Percentiles rank a stretch among this genome's conserved stretches.
These are phyloP conservation scores for Falco peregrinus DNA, from an alignment of 2,797 vertebrate genomes.

Conservation along the genomic window DNA sequence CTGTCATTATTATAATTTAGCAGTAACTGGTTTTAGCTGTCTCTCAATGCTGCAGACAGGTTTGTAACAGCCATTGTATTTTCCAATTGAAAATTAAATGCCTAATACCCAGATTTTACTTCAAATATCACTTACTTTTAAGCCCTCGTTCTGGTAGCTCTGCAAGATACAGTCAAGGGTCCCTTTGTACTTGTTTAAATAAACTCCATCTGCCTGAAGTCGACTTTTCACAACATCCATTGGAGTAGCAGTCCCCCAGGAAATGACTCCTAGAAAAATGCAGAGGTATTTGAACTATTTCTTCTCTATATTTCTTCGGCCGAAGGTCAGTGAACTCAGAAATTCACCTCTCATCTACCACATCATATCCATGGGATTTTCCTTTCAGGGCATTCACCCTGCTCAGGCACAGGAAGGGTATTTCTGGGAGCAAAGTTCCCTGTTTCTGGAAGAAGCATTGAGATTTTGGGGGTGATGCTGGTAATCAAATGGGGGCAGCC, in stretches of 20 bases:
- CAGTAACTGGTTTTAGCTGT: neutral
- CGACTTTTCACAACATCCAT: constrained; percentile 96
- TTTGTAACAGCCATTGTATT: neutral
- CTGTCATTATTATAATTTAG: neutral
- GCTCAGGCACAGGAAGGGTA: neutral
- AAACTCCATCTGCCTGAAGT: constrained; percentile 91
- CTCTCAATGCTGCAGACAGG: neutral
- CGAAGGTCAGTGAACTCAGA: neutral
- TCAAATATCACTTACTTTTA: constrained; percentile 82
- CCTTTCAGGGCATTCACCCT: neutral
- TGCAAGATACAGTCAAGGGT: constrained; percentile 88
- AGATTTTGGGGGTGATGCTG: neutral
- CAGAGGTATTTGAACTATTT: neutral
- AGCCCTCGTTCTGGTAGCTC: constrained; percentile 91
- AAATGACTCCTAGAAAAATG: constrained; percentile 87
- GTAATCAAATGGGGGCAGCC: neutral
- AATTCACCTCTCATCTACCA: neutral
- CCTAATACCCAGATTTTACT: neutral
- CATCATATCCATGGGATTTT: neutral
- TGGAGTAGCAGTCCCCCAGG: constrained; percentile 93
- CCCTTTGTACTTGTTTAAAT: constrained; percentile 89
- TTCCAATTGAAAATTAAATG: neutral
- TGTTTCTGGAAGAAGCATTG: neutral
- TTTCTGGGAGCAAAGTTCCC: neutral
- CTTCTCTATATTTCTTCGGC: neutral